Conservation (phyloP, 2,797 vertebrate species). For the Kryptopterus vitreolus region DNA sequence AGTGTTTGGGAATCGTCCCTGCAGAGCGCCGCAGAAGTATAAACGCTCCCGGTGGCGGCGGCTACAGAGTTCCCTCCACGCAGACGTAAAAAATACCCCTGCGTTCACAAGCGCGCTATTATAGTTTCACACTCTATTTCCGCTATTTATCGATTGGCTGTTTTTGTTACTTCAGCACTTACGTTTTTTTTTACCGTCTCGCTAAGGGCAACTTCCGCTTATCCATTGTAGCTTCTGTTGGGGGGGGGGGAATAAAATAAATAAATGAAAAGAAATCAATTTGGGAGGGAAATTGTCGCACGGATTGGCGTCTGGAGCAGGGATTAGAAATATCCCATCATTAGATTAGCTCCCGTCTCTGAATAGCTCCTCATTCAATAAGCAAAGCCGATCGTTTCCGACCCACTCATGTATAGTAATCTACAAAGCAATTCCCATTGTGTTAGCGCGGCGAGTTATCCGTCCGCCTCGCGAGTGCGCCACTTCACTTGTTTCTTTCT, state of each 20-base stretch:
- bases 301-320: slow-evolving; percentile 55
- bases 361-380: slow-evolving; percentile 55
- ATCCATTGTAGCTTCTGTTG: slow-evolving; percentile 60
- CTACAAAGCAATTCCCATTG: slow-evolving; percentile 32
- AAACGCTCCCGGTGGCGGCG: too few species aligned
- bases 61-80: too few species aligned
- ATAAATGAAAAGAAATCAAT: slow-evolving; percentile 59
- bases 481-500: slow-evolving; percentile 32
- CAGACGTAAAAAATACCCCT: too few species aligned
- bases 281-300: slow-evolving; percentile 63
- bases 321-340: slow-evolving; percentile 58
- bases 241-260: slow-evolving; percentile 42
- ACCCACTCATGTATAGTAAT: slow-evolving; percentile 37
- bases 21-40: too few species aligned
- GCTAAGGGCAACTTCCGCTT: slow-evolving; percentile 43
- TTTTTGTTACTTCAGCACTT: too few species aligned
- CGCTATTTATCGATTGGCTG: too few species aligned
- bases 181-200: too few species aligned
- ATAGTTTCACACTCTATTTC: too few species aligned
- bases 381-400: slow-evolving; percentile 44
- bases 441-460: slow-evolving; percentile 26
- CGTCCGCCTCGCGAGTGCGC: slow-evolving; percentile 6
- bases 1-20: too few species aligned
- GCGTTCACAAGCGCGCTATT: too few species aligned
- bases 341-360: slow-evolving; percentile 64